A percentile compares a stretch with the other conserved stretches of the same genome.
phyloP scores from a whole-genome alignment of 1,140 invertebrate species.

The Phenacoccus solenopsis region DNA sequence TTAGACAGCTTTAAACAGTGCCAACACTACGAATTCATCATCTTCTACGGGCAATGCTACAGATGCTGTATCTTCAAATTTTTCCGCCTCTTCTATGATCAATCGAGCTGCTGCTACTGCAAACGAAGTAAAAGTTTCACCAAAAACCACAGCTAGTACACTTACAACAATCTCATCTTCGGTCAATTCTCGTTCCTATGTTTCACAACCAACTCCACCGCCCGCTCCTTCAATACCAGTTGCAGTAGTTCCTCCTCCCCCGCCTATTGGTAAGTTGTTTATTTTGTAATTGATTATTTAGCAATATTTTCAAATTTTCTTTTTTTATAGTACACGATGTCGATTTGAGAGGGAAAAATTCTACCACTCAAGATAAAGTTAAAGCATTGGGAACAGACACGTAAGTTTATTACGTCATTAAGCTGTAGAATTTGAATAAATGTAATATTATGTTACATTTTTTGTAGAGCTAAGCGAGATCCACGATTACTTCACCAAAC shows the following conservation, averaged over 20 bases:
- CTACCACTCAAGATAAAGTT: not conserved
- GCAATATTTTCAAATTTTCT: not conserved
- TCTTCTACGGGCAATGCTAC: slow-evolving; percentile 39
- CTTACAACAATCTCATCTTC: not conserved
- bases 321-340: not conserved
- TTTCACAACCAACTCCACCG: not conserved
- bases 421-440: not conserved
- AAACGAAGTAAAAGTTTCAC: not conserved
- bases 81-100: slow-evolving; percentile 25
- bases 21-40: slow-evolving; percentile 27
- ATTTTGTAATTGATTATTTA: not conserved
- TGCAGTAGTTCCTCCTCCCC: not conserved
- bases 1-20: not conserved
- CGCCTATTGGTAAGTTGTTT: not conserved
- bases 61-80: slow-evolving; percentile 24
- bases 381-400: not conserved
- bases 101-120: slow-evolving; percentile 6
- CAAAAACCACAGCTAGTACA: not conserved
- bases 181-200: not conserved
- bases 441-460: not conserved
- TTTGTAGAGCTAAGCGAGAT: slow-evolving; percentile 5
- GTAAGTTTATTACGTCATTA: not conserved
- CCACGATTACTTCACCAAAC: not conserved
- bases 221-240: slow-evolving; percentile 11
- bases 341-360: not conserved